phyloP scores from a whole-genome alignment of 2,888 invertebrate species.

The Archips xylosteana region DNA sequence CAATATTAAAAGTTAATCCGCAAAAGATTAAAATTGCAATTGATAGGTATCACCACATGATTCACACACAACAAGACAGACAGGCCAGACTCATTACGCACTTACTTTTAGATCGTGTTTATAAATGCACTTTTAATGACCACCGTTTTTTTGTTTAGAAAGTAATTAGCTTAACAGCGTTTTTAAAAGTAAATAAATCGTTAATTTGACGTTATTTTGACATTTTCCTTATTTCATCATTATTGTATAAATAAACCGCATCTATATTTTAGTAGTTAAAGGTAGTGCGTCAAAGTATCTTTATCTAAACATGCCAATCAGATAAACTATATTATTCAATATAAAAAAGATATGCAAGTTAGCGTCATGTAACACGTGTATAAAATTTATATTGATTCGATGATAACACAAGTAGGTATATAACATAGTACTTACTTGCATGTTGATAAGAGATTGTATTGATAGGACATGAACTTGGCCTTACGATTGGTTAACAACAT shows the following conservation, averaged over 20 bases:
- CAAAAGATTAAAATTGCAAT: slow-evolving; percentile 5
- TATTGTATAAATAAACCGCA: neutral
- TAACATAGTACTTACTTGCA: neutral
- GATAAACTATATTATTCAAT: slow-evolving; percentile 20
- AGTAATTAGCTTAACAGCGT: too few relatives aligned
- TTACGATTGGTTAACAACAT: neutral
- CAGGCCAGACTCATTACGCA: neutral
- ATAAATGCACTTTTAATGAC: too few relatives aligned
- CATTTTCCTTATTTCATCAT: too few relatives aligned
- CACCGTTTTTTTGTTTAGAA: too few relatives aligned
- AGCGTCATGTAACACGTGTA: slow-evolving; percentile 1
- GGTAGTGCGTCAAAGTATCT: neutral
- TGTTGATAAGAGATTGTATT: neutral
- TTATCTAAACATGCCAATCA: neutral
- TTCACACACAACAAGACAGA: neutral
- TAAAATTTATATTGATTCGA: slow-evolving; percentile 7
- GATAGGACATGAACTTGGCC: slow-evolving; percentile 34
- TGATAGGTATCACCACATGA: neutral
- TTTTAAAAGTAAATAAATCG: too few relatives aligned
- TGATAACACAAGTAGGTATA: slow-evolving; percentile 12
- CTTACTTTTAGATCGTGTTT: too few relatives aligned
- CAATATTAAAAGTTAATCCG: neutral
- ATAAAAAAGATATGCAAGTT: slow-evolving; percentile 7
- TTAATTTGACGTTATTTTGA: too few relatives aligned
- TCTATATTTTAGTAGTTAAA: neutral